phyloP scores from a whole-genome alignment of 2,888 invertebrate genomes.

The Melanostoma scalare region DNA sequence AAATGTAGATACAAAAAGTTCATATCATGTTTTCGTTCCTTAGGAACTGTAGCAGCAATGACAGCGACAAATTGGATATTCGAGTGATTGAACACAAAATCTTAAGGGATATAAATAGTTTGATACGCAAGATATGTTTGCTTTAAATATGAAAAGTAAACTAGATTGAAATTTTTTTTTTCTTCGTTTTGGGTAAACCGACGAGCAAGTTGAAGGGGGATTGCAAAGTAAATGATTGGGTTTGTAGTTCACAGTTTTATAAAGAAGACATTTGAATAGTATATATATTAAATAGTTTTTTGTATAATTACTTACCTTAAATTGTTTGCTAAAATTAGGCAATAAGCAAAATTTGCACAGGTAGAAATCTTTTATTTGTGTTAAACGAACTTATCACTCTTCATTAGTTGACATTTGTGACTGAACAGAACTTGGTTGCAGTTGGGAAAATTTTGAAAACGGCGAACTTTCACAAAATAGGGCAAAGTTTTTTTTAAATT shows the following conservation, averaged over 20 bases:
- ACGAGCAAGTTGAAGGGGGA: no score
- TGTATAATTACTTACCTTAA: constrained; percentile 53
- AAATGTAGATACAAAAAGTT: constrained; percentile 45
- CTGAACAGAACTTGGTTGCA: constrained; percentile 45
- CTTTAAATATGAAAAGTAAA: background rate
- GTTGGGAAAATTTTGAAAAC: background rate
- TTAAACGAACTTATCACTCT: constrained; percentile 63
- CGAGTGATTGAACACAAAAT: constrained; percentile 13
- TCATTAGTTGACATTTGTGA: constrained; percentile 67
- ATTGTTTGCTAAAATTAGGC: constrained; percentile 34
- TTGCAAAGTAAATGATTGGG: no score
- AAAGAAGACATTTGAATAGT: background rate
- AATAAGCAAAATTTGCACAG: constrained; percentile 51
- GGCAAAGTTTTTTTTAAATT: constrained; percentile 7
- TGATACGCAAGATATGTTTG: background rate
- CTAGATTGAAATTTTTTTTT: constrained; percentile 6
- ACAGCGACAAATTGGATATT: constrained; percentile 25
- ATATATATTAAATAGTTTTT: constrained; percentile 5
- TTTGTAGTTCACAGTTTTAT: no score
- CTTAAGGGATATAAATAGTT: constrained; percentile 23
- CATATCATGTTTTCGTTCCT: constrained; percentile 59
- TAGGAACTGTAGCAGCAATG: constrained; percentile 38
- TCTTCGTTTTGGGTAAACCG: background rate
- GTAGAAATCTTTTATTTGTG: constrained; percentile 43
- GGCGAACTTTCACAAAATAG: background rate